Evolutionary conservation across 2,797 vertebrate species (phyloP), one percentile per base, ranked within the genome.

Genomic region (Lindbergichthys nudifrons): DNA sequence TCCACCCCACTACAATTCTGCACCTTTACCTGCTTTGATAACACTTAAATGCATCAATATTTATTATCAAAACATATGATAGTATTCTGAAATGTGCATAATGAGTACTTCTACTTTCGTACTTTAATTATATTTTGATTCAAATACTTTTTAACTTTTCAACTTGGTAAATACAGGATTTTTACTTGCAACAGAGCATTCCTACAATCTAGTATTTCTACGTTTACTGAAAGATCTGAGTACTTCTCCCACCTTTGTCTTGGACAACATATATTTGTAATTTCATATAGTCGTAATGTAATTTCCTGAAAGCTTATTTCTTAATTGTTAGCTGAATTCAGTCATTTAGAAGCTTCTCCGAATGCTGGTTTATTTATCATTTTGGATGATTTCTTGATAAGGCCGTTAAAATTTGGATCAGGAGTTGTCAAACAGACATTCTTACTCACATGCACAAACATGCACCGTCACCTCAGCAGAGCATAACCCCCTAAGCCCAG

Each of bases 401-500:
- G 26, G 41, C 10, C 3, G 9, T 15, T 0, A 10, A 15, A 32
- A 50, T 39, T 0, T 48, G 41, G 3, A 54, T 30, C 19, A 62
- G 23, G 15, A 45, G 16, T 43, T 21, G 3, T 16, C 21, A 50
- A n/a, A 63, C 41, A 58, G 53, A 52, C 61, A 9, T 23, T 36
- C 45, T 45, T 16, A 45, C 54, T 32, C 47, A 53, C 23, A 11
- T 53, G 39, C 45, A 54, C 5, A 18, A 21, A 56, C 47, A 64
- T 41, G 62, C 9, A 75, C 64, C 42, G 36, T 63, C 70, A 58
- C 68, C 74, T 64, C 54, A 19, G 7, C 21, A 30, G 66, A 60
- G 32, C 66, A 63, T 71, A 71, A 86, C 81, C 77, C 82, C 84
- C 67, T 61, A 68, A 84, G 67, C 79, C 75, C 82, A 88, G 86